Evolutionary conservation across 23 tunicate genomes (phyloP).

Genomic region (Ciona savignyi): DNA sequence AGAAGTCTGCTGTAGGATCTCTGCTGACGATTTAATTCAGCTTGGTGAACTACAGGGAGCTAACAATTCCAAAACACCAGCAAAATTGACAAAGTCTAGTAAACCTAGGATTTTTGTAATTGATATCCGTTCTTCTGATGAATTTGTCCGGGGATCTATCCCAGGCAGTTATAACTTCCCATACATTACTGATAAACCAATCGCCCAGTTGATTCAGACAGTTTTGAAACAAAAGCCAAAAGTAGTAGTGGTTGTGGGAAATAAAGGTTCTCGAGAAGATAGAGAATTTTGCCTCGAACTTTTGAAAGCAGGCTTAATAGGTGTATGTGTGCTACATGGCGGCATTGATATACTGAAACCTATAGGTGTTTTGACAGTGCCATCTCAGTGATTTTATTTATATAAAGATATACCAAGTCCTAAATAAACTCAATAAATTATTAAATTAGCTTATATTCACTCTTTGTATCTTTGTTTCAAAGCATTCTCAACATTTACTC

Average conservation of each 20-base stretch:
- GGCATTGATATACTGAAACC: constrained; percentile 67
- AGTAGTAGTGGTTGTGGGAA: constrained; percentile 71
- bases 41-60: constrained; percentile 66
- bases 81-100: constrained; percentile 37
- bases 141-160: constrained; percentile 61
- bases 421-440: too few species aligned
- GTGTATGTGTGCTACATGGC: constrained; percentile 61
- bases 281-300: constrained; percentile 26
- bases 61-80: constrained; percentile 71
- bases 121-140: constrained; percentile 68
- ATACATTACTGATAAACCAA: constrained; percentile 12
- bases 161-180: constrained; percentile 61
- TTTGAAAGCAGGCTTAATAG: constrained; percentile 34
- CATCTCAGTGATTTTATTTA: constrained; percentile 5
- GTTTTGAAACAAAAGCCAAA: constrained; percentile 29
- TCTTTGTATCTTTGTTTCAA: too few species aligned
- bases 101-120: constrained; percentile 63
- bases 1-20: constrained; percentile 71
- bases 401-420: too few species aligned
- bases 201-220: constrained; percentile 11
- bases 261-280: constrained; percentile 20
- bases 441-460: too few species aligned
- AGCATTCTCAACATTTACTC: too few species aligned
- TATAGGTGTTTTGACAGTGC: constrained; percentile 43
- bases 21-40: constrained; percentile 80